phyloP scores from a whole-genome alignment of 92 coral and sea anemone species.

The Pocillopora meandrina region DNA sequence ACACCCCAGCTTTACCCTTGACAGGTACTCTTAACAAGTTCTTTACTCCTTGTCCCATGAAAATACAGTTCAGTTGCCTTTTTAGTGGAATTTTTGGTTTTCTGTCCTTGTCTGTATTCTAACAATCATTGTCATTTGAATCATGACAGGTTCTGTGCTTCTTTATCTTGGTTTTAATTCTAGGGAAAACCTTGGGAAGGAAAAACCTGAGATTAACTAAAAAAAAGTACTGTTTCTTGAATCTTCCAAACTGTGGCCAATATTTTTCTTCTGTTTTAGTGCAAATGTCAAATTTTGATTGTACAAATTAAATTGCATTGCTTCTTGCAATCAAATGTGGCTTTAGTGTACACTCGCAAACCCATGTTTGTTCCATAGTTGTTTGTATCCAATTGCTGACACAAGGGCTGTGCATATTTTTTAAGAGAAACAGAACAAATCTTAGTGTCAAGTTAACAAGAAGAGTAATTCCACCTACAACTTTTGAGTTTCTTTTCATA shows the following conservation, averaged over 20 bases:
- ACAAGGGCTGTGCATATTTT: too few relatives aligned
- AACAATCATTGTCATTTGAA: neutral
- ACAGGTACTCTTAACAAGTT: slow-evolving; percentile 22
- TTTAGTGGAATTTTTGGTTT: neutral
- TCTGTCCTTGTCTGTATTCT: neutral
- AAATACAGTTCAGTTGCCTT: neutral
- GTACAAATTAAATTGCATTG: too few relatives aligned
- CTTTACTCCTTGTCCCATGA: neutral
- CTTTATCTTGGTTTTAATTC: neutral
- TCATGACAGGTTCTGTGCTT: neutral
- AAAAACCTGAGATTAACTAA: neutral
- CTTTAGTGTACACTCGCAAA: too few relatives aligned
- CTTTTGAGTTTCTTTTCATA: too few relatives aligned
- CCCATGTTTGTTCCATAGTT: too few relatives aligned
- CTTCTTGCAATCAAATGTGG: too few relatives aligned
- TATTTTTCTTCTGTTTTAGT: neutral
- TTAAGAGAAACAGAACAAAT: too few relatives aligned
- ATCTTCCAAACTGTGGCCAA: too few relatives aligned
- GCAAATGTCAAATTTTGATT: neutral
- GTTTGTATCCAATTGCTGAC: too few relatives aligned
- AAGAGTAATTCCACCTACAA: too few relatives aligned
- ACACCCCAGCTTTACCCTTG: slow-evolving; percentile 15
- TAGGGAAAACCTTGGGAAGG: neutral
- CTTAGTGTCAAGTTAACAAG: too few relatives aligned
- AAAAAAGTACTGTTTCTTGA: neutral